These are phyloP conservation scores for Gryllus bimaculatus DNA, from an alignment of 1,140 invertebrate species.

Conservation along the genomic window DNA sequence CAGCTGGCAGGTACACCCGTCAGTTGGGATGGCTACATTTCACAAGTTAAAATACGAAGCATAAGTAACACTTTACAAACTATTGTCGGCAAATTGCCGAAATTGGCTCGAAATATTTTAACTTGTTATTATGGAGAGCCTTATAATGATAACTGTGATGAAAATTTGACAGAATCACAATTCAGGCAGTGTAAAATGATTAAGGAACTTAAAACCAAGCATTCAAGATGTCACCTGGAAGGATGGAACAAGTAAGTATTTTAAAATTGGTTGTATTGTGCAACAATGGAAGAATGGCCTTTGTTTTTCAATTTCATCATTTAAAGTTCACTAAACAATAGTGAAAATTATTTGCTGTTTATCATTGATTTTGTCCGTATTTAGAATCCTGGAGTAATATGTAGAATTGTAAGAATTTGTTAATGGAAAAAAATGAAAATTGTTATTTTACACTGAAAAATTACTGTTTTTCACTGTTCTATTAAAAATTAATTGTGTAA, in stretches of 20 bases:
- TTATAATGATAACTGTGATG: constrained; percentile 40
- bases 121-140: constrained; percentile 59
- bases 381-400: background rate
- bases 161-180: constrained; percentile 15
- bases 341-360: too few species aligned
- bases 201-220: constrained; percentile 14
- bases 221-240: constrained; percentile 48
- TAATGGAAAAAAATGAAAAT: background rate
- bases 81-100: constrained; percentile 46
- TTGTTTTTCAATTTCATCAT: too few species aligned
- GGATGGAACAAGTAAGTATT: constrained; percentile 48
- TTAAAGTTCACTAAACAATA: too few species aligned
- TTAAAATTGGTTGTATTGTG: too few species aligned
- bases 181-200: constrained; percentile 17
- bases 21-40: constrained; percentile 62
- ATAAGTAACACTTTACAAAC: constrained; percentile 48
- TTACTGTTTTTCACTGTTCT: background rate
- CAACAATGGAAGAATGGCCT: too few species aligned
- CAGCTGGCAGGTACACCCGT: constrained; percentile 52
- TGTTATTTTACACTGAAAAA: background rate
- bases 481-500: background rate
- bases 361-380: too few species aligned
- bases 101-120: constrained; percentile 43
- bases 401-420: background rate
- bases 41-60: constrained; percentile 49